Evolutionary conservation across 2,888 invertebrate genomes (phyloP).

Genomic region (Eulithis prunata): DNA sequence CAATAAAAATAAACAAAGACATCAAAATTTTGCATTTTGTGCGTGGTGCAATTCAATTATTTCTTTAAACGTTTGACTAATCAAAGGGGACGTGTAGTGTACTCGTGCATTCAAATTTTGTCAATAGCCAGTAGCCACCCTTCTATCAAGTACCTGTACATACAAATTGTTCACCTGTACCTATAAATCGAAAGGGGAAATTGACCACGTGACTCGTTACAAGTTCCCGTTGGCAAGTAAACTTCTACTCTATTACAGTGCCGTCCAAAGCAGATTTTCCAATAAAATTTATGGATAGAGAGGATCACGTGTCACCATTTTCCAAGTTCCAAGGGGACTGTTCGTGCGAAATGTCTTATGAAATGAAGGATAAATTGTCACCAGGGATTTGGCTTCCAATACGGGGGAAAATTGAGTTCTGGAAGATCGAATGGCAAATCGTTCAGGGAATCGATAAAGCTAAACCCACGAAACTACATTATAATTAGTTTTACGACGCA

Average conservation of each 20-base stretch:
- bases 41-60: slow-evolving; percentile 22
- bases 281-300: slow-evolving; percentile 29
- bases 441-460: slow-evolving; percentile 16
- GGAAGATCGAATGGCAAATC: slow-evolving; percentile 31
- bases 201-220: slow-evolving; percentile 60
- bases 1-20: slow-evolving; percentile 24
- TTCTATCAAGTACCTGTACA: slow-evolving; percentile 19
- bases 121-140: slow-evolving; percentile 41
- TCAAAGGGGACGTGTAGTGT: slow-evolving; percentile 20
- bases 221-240: slow-evolving; percentile 29
- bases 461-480: neutral
- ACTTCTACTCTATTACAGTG: slow-evolving; percentile 37
- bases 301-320: slow-evolving; percentile 55
- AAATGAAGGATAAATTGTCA: slow-evolving; percentile 66
- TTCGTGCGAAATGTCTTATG: slow-evolving; percentile 67
- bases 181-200: slow-evolving; percentile 53
- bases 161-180: slow-evolving; percentile 37
- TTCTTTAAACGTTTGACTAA: slow-evolving; percentile 20
- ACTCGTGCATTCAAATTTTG: slow-evolving; percentile 32
- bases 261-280: slow-evolving; percentile 42
- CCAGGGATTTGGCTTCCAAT: slow-evolving; percentile 51
- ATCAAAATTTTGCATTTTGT: slow-evolving; percentile 8
- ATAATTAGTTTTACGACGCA: too few relatives aligned
- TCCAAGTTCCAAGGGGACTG: slow-evolving; percentile 59
- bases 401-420: slow-evolving; percentile 40